Conservation (phyloP, 1,140 invertebrate species). For the Reticulitermes speratus region DNA sequence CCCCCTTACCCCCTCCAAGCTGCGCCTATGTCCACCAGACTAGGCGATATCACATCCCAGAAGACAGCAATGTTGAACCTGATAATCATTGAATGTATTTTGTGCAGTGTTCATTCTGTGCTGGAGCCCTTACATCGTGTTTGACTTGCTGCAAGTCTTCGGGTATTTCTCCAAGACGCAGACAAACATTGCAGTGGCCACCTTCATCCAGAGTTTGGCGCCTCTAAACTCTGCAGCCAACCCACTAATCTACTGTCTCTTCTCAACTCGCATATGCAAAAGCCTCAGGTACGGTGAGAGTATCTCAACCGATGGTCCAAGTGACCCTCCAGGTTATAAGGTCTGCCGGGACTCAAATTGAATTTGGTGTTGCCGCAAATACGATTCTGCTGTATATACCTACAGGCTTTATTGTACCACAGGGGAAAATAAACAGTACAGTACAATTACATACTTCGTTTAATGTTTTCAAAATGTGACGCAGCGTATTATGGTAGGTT, state of each 20-base stretch:
- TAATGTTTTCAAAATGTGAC: no score
- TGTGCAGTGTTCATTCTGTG: conserved; percentile 86
- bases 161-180: conserved; percentile 78
- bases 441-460: no score
- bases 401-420: no score
- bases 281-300: conserved; percentile 68
- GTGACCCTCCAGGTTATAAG: neutral
- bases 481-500: no score
- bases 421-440: no score
- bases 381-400: no score
- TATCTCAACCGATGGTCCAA: neutral
- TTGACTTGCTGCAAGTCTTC: conserved; percentile 89
- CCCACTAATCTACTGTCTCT: conserved; percentile 93
- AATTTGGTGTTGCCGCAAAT: no score
- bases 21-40: no score
- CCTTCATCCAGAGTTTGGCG: conserved; percentile 90
- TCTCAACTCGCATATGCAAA: conserved; percentile 84
- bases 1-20: no score
- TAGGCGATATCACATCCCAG: no score
- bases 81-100: neutral
- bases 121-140: conserved; percentile 95
- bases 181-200: conserved; percentile 78
- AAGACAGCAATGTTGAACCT: no score
- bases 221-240: conserved; percentile 93
- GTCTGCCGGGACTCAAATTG: no score